These are phyloP conservation scores for Dromiciops gliroides DNA, from an alignment of 2,113 vertebrate genomes.

Conservation along the genomic window DNA sequence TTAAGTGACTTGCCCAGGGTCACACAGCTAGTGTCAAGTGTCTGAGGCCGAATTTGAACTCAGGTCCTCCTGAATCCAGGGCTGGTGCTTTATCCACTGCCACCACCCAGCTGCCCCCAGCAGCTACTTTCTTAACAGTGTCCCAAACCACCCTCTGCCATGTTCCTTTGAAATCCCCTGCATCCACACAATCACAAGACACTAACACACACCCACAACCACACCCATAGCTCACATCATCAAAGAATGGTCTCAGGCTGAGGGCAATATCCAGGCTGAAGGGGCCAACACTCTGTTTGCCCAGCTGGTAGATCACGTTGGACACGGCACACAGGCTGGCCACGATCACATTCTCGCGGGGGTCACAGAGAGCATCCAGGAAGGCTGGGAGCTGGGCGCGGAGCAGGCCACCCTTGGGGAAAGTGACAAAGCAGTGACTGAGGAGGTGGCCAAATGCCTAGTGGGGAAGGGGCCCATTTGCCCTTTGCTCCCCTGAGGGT, in stretches of 20 bases:
- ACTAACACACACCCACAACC: neutral
- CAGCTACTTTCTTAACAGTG: neutral
- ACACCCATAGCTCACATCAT: neutral
- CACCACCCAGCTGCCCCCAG: too few relatives aligned
- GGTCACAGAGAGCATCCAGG: constrained; percentile 2
- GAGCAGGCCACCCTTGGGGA: neutral
- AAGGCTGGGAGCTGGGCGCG: neutral
- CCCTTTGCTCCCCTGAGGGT: neutral
- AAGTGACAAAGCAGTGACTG: neutral
- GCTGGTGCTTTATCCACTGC: too few relatives aligned
- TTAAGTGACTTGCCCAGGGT: too few relatives aligned
- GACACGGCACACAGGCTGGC: neutral
- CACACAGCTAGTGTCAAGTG: too few relatives aligned
- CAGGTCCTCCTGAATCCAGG: too few relatives aligned
- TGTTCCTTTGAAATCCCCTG: neutral
- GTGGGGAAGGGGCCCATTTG: neutral
- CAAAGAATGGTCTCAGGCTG: neutral
- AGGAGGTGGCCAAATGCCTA: neutral
- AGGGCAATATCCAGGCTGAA: neutral
- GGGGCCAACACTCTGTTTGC: neutral
- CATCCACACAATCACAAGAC: neutral
- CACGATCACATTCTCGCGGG: constrained; percentile 1
- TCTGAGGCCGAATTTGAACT: too few relatives aligned
- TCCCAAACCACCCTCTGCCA: neutral
- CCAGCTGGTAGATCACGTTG: neutral